phyloP scores from a whole-genome alignment of 2,888 invertebrate genomes.

The Limnephilus auricula region DNA sequence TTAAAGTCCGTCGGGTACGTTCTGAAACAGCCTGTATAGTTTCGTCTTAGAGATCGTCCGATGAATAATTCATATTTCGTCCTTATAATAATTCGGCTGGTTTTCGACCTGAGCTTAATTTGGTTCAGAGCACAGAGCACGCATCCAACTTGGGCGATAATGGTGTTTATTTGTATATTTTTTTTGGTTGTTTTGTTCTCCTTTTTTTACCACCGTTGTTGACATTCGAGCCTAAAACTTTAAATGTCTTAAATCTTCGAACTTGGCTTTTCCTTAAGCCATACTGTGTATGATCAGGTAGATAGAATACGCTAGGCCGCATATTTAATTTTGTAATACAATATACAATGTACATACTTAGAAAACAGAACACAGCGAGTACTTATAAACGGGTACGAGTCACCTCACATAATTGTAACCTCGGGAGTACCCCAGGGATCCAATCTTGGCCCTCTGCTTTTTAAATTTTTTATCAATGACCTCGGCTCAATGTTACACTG shows the following conservation, averaged over 20 bases:
- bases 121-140: conserved; percentile 34
- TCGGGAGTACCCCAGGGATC: too few relatives aligned
- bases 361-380: too few relatives aligned
- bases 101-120: conserved; percentile 42
- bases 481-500: too few relatives aligned
- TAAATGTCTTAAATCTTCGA: neutral
- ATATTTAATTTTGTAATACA: too few relatives aligned
- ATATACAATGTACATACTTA: too few relatives aligned
- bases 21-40: neutral
- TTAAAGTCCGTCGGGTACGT: too few relatives aligned
- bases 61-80: conserved; percentile 44
- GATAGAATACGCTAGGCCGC: too few relatives aligned
- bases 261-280: neutral
- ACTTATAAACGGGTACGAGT: too few relatives aligned
- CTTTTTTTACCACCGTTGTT: neutral
- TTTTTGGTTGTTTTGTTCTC: neutral
- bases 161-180: conserved; percentile 35
- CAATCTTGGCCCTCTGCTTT: too few relatives aligned
- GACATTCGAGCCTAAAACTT: neutral
- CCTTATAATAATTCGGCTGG: conserved; percentile 47
- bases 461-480: too few relatives aligned
- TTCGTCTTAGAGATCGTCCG: conserved; percentile 27
- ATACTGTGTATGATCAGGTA: too few relatives aligned
- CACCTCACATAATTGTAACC: too few relatives aligned
- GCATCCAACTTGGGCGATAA: conserved; percentile 43